Percentiles rank a stretch among this genome's conserved stretches.
Evolutionary conservation across 2,797 vertebrate species (phyloP).

Genomic region (Xyrichtys novacula): DNA sequence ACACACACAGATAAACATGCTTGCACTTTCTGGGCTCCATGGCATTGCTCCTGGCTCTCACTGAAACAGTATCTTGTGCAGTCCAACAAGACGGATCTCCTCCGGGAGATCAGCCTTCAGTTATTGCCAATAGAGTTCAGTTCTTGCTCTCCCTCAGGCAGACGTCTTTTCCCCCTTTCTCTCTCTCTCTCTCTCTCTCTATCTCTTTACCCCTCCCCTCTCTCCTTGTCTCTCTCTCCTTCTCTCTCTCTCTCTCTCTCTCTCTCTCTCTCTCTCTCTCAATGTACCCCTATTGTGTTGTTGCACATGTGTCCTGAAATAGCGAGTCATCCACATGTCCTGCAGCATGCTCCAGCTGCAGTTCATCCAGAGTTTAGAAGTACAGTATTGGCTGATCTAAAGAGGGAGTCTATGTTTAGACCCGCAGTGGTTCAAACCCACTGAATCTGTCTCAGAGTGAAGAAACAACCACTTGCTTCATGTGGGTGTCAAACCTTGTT

Average conservation of each 20-base stretch:
- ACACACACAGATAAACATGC: slow-evolving; percentile 1
- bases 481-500: neutral
- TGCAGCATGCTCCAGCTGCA: neutral
- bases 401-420: slow-evolving; percentile 7
- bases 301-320: slow-evolving; percentile 9
- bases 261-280: neutral
- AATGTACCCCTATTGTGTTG: neutral
- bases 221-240: too few relatives aligned
- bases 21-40: neutral
- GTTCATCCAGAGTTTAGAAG: slow-evolving; percentile 40
- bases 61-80: slow-evolving; percentile 12
- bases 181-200: too few relatives aligned
- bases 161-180: neutral
- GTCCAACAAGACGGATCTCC: slow-evolving; percentile 21
- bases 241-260: neutral
- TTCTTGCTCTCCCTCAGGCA: slow-evolving; percentile 11
- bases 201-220: slow-evolving; percentile 6
- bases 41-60: slow-evolving; percentile 13
- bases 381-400: neutral
- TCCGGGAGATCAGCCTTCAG: slow-evolving; percentile 19
- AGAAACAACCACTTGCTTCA: neutral
- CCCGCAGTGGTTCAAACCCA: neutral
- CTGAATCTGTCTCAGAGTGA: neutral
- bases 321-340: slow-evolving; percentile 11
- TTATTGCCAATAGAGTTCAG: slow-evolving; percentile 7